Evolutionary conservation across 2,888 invertebrate species (phyloP), one percentile per base, ranked within the genome.

Genomic region (Drosophila mercatorum): DNA sequence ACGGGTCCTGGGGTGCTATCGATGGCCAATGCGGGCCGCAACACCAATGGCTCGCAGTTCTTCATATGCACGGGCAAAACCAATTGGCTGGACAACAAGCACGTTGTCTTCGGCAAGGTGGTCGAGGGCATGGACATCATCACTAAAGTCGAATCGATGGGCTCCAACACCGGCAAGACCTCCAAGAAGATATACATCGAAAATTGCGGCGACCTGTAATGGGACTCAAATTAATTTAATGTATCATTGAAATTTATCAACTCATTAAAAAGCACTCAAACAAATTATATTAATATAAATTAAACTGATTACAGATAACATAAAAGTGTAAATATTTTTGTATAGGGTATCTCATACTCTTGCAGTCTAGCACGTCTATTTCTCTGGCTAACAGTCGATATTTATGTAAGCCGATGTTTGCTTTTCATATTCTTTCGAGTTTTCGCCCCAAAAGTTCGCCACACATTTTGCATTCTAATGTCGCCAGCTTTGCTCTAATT

Each of bases 11-110:
- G 98, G 90, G 94, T 96, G 46, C 94, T 99, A 90, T 98, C 98
- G 5, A 98, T 98, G 98, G 98, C 98, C n/a, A 98, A 98, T 91
- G 97, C 98, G 86, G 98, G 98, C 3, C 96, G 97, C 10, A 96
- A 98, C 92, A 98, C 98, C 62, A 99, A 99, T 93, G 98, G 98
- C 59, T 98, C 98, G 59, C 98, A 99, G 93, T 99, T 99, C 94
- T 99, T 99, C 93, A 95, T 99, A 82, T 98, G 98, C 70, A 97
- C 97, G 68, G 96, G 95, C 22, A 96, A 97, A 91, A 98, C 98
- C 17, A 94, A 95, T 43, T 99, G 98, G 98, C 51, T 80, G 63
- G 72, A 78, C 43, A 75, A 68, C 10, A 65, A 75, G 26, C 72
- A 78, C 97, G 77, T 98, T 98, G 93, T 99, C 98, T 87, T 98